phyloP scores from a whole-genome alignment of 2,888 invertebrate species.

The Odontocerum albicorne region DNA sequence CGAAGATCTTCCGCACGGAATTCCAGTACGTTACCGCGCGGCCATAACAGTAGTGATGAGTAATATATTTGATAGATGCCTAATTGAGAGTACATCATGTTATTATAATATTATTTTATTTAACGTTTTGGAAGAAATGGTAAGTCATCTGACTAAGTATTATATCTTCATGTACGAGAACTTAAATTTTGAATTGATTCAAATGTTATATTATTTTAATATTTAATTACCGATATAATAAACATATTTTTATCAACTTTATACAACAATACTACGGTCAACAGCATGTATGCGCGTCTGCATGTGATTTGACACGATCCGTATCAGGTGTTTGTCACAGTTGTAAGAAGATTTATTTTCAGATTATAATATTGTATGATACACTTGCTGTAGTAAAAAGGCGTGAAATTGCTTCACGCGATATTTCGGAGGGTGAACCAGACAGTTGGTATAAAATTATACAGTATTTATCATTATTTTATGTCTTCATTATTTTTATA shows the following conservation, averaged over 20 bases:
- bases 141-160: too few species aligned
- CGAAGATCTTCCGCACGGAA: too few species aligned
- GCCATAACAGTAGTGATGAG: too few species aligned
- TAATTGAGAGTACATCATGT: too few species aligned
- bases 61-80: too few species aligned
- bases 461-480: too few species aligned
- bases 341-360: slow-evolving; percentile 23
- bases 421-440: slow-evolving; percentile 6
- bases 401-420: slow-evolving; percentile 25
- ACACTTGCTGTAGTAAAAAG: slow-evolving; percentile 24
- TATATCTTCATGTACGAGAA: too few species aligned
- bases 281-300: background rate
- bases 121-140: too few species aligned
- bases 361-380: slow-evolving; percentile 19
- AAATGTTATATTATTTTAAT: background rate
- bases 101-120: too few species aligned
- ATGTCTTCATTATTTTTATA: too few species aligned
- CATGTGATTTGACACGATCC: slow-evolving; percentile 8
- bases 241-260: background rate
- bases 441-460: too few species aligned
- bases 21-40: too few species aligned
- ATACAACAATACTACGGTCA: background rate
- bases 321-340: slow-evolving; percentile 26
- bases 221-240: background rate
- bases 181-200: background rate